Evolutionary conservation across 2,888 invertebrate species (phyloP).

Genomic region (Hemaris fuciformis): DNA sequence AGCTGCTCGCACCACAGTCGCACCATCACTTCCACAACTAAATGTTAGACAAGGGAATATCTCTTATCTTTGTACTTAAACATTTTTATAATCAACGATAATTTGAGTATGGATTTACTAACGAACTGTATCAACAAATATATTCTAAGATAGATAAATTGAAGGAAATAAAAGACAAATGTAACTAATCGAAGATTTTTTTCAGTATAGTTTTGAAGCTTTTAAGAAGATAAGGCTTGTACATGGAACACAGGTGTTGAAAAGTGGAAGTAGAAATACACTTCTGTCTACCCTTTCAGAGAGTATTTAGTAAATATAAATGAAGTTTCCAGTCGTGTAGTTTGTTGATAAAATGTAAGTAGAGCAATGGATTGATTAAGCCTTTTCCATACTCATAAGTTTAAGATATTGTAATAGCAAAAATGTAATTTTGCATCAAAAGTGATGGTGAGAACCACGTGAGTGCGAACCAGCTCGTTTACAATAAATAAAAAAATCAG

Average conservation of each 20-base stretch:
- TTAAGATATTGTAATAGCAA: neutral
- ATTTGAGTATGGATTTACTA: no score
- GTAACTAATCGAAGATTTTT: no score
- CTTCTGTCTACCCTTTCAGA: no score
- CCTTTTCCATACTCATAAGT: neutral
- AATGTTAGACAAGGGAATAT: neutral
- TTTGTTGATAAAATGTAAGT: neutral
- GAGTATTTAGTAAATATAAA: neutral
- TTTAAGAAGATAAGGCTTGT: no score
- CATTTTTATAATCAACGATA: no score
- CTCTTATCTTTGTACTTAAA: neutral
- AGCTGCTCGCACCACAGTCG: neutral
- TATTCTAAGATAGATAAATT: no score
- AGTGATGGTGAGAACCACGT: neutral
- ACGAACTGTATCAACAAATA: no score
- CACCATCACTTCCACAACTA: neutral
- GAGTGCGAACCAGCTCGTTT: conserved; percentile 24
- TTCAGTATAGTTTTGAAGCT: no score
- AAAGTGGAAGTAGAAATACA: no score
- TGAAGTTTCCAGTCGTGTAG: neutral
- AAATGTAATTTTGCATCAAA: neutral
- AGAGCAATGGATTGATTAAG: neutral
- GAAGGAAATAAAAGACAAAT: no score
- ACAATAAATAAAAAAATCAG: conserved; percentile 56
- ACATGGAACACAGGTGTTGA: no score